Evolutionary conservation across 2,113 vertebrate genomes (phyloP).

Genomic region (Laterallus jamaicensis): DNA sequence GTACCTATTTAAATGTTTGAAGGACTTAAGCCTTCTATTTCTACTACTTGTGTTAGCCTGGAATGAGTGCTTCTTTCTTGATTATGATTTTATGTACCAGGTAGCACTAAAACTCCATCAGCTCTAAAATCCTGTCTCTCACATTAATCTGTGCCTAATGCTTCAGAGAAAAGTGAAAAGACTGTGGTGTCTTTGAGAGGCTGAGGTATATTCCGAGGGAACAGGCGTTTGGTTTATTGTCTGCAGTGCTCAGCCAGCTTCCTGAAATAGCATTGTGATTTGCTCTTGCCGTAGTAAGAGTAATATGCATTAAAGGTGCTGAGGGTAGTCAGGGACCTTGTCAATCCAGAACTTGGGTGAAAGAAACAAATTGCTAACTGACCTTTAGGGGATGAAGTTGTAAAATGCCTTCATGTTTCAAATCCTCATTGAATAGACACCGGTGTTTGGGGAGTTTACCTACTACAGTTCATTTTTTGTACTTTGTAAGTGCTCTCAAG

Average conservation of each 20-base stretch:
- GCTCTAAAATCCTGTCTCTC: not conserved
- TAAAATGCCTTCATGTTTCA: not conserved
- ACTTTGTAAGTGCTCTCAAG: not conserved
- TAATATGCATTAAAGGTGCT: not conserved
- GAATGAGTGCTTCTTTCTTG: not conserved
- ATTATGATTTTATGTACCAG: not conserved
- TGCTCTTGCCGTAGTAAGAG: not conserved
- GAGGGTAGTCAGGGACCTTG: not conserved
- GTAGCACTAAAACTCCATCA: not conserved
- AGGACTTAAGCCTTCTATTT: not conserved
- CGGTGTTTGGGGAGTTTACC: not conserved
- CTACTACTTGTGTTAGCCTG: not conserved
- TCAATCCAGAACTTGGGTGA: not conserved
- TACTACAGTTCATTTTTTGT: not conserved
- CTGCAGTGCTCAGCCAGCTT: not conserved
- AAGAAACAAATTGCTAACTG: not conserved
- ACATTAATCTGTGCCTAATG: not conserved
- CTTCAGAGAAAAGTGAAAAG: not conserved
- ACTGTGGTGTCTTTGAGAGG: not conserved
- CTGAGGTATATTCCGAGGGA: not conserved
- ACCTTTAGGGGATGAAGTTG: not conserved
- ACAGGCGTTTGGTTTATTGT: not conserved
- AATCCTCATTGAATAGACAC: not conserved
- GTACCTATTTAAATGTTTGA: not conserved
- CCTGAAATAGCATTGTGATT: not conserved